Conservation (phyloP, 2,888 invertebrate species). For the Harpalus rufipes region DNA sequence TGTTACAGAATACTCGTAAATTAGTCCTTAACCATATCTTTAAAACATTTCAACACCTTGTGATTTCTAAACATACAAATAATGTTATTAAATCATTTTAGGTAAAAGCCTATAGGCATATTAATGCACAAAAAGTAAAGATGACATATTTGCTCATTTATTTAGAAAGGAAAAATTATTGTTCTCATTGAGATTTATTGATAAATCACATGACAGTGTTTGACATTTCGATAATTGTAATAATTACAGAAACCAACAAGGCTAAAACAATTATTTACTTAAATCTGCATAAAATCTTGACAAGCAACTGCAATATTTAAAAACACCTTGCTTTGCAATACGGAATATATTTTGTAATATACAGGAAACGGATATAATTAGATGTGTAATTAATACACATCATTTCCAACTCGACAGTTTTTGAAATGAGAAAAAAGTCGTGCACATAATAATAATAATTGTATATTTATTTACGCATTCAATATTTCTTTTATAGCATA, state of each 20-base stretch:
- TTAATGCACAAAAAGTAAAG: no score
- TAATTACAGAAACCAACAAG: conserved; percentile 22
- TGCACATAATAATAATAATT: background rate
- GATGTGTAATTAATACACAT: conserved; percentile 54
- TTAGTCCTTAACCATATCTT: no score
- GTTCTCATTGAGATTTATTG: background rate
- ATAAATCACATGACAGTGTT: background rate
- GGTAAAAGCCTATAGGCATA: no score
- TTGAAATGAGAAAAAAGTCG: background rate
- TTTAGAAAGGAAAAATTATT: background rate
- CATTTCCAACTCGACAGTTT: conserved; percentile 19
- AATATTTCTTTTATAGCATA: background rate
- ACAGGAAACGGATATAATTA: conserved; percentile 64
- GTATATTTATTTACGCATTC: background rate
- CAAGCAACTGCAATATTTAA: conserved; percentile 9
- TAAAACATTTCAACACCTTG: no score
- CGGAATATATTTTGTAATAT: conserved; percentile 33
- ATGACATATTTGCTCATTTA: background rate
- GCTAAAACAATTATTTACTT: conserved; percentile 31
- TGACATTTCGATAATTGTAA: conserved; percentile 6
- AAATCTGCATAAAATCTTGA: conserved; percentile 14
- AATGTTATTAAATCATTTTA: no score
- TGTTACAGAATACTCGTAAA: no score
- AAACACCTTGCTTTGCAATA: conserved; percentile 11
- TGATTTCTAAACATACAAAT: no score